phyloP scores from a whole-genome alignment of 2,888 invertebrate species.

The Nephrocerus scutellatus region DNA sequence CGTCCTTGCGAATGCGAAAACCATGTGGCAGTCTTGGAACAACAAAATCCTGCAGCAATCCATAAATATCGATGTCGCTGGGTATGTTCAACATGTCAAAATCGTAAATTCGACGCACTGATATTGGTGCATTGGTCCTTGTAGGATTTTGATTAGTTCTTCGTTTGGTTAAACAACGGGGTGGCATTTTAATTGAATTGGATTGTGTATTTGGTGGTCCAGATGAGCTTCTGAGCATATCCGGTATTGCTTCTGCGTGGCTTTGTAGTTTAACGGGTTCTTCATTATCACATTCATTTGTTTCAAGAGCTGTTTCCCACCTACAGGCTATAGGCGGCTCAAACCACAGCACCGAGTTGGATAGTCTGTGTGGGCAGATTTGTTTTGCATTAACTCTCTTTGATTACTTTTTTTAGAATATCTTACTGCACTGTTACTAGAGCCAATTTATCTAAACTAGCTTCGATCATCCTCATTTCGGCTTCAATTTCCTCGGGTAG shows the following conservation, averaged over 20 bases:
- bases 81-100: slow-evolving; percentile 44
- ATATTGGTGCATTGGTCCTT: slow-evolving; percentile 10
- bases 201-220: slow-evolving; percentile 30
- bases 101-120: slow-evolving; percentile 37
- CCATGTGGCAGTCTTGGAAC: slow-evolving; percentile 45
- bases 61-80: slow-evolving; percentile 38
- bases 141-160: slow-evolving; percentile 28
- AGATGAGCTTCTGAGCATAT: slow-evolving; percentile 25
- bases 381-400: background rate
- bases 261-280: slow-evolving; percentile 31
- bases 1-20: slow-evolving; percentile 37
- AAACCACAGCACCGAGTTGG: slow-evolving; percentile 66
- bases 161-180: slow-evolving; percentile 4
- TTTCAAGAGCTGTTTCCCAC: slow-evolving; percentile 54
- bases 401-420: background rate
- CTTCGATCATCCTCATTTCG: slow-evolving; percentile 66
- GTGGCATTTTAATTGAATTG: slow-evolving; percentile 32
- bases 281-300: slow-evolving; percentile 39
- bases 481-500: slow-evolving; percentile 75
- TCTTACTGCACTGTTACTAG: slow-evolving; percentile 64
- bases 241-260: slow-evolving; percentile 4
- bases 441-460: slow-evolving; percentile 65
- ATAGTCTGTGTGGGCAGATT: slow-evolving; percentile 49
- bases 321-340: slow-evolving; percentile 71
- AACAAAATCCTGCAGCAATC: slow-evolving; percentile 41